Base-by-base conservation (phyloP, 2,888 invertebrate genomes). In the Agapetus fuscipes region DNA sequence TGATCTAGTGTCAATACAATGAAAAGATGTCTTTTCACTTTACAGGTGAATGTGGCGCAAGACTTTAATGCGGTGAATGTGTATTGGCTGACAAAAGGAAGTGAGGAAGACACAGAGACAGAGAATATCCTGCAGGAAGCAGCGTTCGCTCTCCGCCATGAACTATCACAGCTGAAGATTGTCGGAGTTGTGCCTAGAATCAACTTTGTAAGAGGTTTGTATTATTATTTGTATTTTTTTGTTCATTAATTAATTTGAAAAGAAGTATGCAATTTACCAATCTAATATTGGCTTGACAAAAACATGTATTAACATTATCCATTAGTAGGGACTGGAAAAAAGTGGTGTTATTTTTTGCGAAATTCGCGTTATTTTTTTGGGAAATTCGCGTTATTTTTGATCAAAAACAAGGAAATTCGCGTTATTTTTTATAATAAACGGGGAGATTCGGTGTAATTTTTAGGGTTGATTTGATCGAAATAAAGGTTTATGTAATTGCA, bases 151-250 rank as follows among this genome's bases (percentile, higher is more conserved):
- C 53, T 89, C 25, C 65, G 83, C 14, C 82, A 86, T 56, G 81
- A 85, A 53, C 62, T 89, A 3, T 78, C 82, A 2, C 78, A 80
- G 40, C 61, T 87, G 1, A 64, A 76, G 44, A 61, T 87, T 1
- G 80, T 88, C 70, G 87, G 88, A 7, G 68, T 75, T 47, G 78
- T 88, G 25, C 88, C 88, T 4, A 72, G 70, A 42, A 76, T 89
- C 40, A 56, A 66, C 26, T 89, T 89, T 67, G 72, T 84, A 2
- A 79, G 77, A 70, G 78, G 78, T 74, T 51, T 37, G 29, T 16
- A 25, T 30, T 30, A 14, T 30, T 24, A 13, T 12, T 29, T 20
- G 4, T 14, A 5, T 26, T 26, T 6, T 34, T 9, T 2, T 34
- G 2, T 26, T 34, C 14, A 26, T 26, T 34, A 2, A 14, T 35